Base-by-base conservation (phyloP, 2,888 invertebrate genomes). In the Sabatieria punctata region DNA sequence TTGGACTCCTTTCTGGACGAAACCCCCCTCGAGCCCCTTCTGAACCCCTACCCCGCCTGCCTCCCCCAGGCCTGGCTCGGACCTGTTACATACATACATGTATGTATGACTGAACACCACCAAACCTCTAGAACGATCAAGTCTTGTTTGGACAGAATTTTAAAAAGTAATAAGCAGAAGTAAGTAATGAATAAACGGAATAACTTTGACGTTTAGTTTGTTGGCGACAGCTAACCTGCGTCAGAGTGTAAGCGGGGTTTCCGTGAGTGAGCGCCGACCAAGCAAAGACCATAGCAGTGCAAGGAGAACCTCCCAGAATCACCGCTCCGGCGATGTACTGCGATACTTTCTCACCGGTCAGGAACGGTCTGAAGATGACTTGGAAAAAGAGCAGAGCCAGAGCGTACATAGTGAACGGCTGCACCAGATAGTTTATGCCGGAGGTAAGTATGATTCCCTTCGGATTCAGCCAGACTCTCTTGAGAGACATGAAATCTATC, bases 271-370 rank as follows among this genome's bases (percentile, higher is more conserved):
- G 41, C 6, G 18, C 25, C 25, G 25, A 25, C 41, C 41, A 40
- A 4, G 22, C 41, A 22, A 40, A 40, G 3, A 40, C 41, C 41
- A 40, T 40, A 3, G 41, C 41, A 15, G 41, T 40, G 41, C 41
- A 40, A 13, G 41, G 41, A 3, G 41, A 24, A 18, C 24, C 41
- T 18, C 41, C 41, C 25, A 40, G 19, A 8, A 40, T 24, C 15
- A 40, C 26, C 19, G 26, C 4, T 15, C 41, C 41, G n/a, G 41
- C 41, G 4, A 40, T 8, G 26, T 40, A 40, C 26, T 40, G 25
- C 26, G n/a, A 19, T 15, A 26, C 19, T 4, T 18, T 19, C 4
- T 15, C 4, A n/a, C n/a, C 25, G 13, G 41, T 40, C 25, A 18
- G 15, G 25, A 4, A 4, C 26, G 19, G n/a, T 18, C 25, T 26